Evolutionary conservation across 53 echinoderm and acorn worm genomes (phyloP).

Genomic region (Antedon mediterranea): DNA sequence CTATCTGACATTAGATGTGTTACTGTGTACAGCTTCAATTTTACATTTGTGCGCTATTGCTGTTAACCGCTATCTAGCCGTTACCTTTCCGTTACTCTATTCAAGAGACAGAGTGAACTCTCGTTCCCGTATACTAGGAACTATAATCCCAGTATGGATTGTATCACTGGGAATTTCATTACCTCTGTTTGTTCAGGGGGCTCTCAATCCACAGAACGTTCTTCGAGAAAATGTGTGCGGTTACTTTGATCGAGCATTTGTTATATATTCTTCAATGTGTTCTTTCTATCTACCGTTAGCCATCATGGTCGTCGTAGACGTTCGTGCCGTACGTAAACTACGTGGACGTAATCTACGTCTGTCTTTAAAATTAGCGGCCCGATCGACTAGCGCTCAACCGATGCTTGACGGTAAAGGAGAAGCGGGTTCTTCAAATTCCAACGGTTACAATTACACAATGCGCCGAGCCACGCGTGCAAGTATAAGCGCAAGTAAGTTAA

Average conservation of each 20-base stretch:
- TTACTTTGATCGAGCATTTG: conserved; percentile 82
- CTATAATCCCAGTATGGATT: conserved; percentile 91
- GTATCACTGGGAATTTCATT: conserved; percentile 71
- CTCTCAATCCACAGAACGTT: conserved; percentile 65
- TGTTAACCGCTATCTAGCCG: conserved; percentile 95
- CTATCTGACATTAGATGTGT: conserved; percentile 81
- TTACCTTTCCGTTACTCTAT: conserved; percentile 87
- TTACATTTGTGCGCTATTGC: conserved; percentile 98
- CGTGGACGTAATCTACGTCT: conserved; percentile 52
- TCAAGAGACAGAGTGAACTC: conserved; percentile 88
- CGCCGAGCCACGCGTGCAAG: background rate
- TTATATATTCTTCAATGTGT: conserved; percentile 96
- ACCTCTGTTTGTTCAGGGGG: conserved; percentile 68
- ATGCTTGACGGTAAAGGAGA: conserved; percentile 35
- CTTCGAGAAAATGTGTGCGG: conserved; percentile 74
- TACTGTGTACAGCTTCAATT: conserved; percentile 95
- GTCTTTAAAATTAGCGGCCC: conserved; percentile 4
- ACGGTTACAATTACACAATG: background rate
- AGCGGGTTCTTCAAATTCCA: conserved; percentile 7
- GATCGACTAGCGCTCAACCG: conserved; percentile 20
- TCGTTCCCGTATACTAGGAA: conserved; percentile 75
- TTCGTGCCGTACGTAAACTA: conserved; percentile 78
- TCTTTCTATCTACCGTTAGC: conserved; percentile 93
- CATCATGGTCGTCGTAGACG: conserved; percentile 91
- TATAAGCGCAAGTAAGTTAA: conserved; percentile 13